phyloP scores from a whole-genome alignment of 2,113 vertebrate genomes.

The Tachysurus vachellii region DNA sequence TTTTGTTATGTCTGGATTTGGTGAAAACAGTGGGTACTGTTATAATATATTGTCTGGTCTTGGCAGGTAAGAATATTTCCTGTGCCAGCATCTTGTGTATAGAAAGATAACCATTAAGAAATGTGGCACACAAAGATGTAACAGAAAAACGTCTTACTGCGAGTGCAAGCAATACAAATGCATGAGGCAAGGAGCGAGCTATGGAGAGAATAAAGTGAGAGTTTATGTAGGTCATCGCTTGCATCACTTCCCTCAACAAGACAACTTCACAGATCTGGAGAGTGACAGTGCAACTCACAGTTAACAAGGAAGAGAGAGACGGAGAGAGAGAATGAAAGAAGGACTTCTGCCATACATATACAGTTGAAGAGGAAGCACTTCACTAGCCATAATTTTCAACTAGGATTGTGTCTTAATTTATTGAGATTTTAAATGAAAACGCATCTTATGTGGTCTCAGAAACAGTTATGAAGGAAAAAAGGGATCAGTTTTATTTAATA shows the following conservation, averaged over 20 bases:
- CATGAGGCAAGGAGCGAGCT: background rate
- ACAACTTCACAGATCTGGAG: constrained; percentile 23
- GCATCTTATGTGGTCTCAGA: background rate
- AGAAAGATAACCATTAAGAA: background rate
- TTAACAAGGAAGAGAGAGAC: background rate
- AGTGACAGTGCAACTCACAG: background rate
- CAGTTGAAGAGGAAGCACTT: background rate
- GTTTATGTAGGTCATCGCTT: constrained; percentile 65
- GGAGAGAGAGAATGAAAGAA: background rate
- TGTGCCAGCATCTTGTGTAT: background rate
- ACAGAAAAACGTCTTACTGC: background rate
- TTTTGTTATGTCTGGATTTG: background rate
- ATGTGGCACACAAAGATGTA: background rate
- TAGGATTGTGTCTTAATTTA: background rate
- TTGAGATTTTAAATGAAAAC: background rate
- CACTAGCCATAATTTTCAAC: background rate
- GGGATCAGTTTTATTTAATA: background rate
- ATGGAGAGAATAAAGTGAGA: constrained; percentile 18
- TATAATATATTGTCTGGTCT: background rate
- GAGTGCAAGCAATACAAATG: background rate
- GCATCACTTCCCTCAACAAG: background rate
- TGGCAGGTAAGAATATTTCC: background rate
- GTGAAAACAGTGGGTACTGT: background rate
- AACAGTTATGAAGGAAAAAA: background rate
- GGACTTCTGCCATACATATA: background rate